These are phyloP conservation scores for Arbacia lixula DNA, from an alignment of 53 echinoderm and acorn worm genomes.

Conservation along the genomic window DNA sequence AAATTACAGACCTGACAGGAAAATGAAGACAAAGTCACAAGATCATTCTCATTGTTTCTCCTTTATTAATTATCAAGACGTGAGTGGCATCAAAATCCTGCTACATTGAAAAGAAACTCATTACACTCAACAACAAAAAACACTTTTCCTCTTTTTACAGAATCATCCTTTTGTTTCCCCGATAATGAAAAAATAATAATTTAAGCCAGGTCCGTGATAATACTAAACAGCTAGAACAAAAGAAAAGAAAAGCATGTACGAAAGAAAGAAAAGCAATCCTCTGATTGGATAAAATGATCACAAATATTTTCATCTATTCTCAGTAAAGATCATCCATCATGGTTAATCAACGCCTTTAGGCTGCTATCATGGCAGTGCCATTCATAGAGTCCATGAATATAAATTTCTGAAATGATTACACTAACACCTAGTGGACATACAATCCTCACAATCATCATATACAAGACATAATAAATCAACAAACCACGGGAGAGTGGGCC, in stretches of 20 bases:
- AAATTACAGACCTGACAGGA: too few relatives aligned
- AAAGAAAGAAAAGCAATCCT: constrained; percentile 15
- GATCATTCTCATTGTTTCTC: constrained; percentile 14
- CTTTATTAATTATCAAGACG: constrained; percentile 53
- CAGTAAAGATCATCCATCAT: constrained; percentile 19
- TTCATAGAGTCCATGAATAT: constrained; percentile 14
- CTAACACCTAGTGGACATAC: constrained; percentile 52
- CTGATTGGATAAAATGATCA: constrained; percentile 35
- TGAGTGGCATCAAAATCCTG: constrained; percentile 55
- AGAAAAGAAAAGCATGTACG: constrained; percentile 23
- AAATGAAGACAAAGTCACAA: too few relatives aligned
- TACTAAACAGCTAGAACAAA: constrained; percentile 18
- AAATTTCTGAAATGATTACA: constrained; percentile 53
- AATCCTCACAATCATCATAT: constrained; percentile 27
- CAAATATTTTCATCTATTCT: constrained; percentile 34
- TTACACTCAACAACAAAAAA: constrained; percentile 22
- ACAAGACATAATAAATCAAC: constrained; percentile 39
- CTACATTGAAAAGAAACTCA: constrained; percentile 41
- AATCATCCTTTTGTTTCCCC: constrained; percentile 38
- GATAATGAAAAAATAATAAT: constrained; percentile 29
- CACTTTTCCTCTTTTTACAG: constrained; percentile 19
- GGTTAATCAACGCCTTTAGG: constrained; percentile 16
- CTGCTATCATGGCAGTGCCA: constrained; percentile 17
- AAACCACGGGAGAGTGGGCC: constrained; percentile 25
- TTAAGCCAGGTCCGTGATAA: constrained; percentile 29